Evolutionary conservation across 2,888 invertebrate genomes (phyloP).

Genomic region (Xylota segnis): DNA sequence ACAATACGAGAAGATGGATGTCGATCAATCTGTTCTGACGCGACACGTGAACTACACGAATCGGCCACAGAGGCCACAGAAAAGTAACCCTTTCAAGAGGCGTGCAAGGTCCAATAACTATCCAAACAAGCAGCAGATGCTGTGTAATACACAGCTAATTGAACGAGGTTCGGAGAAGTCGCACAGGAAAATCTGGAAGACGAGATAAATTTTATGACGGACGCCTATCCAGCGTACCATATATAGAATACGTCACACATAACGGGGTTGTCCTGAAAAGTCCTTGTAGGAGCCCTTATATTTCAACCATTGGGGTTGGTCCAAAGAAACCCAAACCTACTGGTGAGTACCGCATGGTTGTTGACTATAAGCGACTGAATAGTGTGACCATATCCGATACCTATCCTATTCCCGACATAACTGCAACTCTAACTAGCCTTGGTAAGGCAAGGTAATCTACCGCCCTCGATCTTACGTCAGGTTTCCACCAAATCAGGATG

Average conservation of each 20-base stretch:
- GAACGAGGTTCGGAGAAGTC: background rate
- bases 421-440: conserved; percentile 57
- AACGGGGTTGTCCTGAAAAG: background rate
- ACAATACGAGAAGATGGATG: too few relatives aligned
- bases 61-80: too few relatives aligned
- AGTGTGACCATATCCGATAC: too few relatives aligned
- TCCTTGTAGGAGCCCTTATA: conserved; percentile 77
- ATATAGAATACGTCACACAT: background rate
- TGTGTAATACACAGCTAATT: background rate
- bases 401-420: conserved; percentile 76
- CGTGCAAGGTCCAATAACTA: too few relatives aligned
- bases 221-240: too few relatives aligned
- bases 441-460: too few relatives aligned
- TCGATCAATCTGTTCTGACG: too few relatives aligned
- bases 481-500: background rate
- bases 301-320: conserved; percentile 43
- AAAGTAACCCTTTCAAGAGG: too few relatives aligned
- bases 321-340: conserved; percentile 76
- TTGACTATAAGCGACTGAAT: too few relatives aligned
- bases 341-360: conserved; percentile 71
- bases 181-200: background rate
- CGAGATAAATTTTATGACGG: background rate
- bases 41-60: too few relatives aligned
- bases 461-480: too few relatives aligned
- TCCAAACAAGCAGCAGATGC: background rate